These are phyloP conservation scores for Caenorhabditis sp. DNA, from an alignment of 2,888 invertebrate species.

Conservation along the genomic window DNA sequence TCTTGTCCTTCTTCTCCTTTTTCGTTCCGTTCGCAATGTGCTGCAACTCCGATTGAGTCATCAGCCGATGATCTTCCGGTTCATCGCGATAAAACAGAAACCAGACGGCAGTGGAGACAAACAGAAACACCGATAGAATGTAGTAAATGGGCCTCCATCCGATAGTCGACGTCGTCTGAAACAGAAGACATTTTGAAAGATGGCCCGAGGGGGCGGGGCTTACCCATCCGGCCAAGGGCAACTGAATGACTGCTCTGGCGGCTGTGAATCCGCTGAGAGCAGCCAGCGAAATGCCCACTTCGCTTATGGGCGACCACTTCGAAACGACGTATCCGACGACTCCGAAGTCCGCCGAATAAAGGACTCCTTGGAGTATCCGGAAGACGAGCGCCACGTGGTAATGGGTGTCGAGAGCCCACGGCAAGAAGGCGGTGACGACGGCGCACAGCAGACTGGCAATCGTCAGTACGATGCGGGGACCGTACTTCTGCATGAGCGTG, in stretches of 20 bases:
- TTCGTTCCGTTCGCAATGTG: constrained; percentile 30
- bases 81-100: constrained; percentile 50
- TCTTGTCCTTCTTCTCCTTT: constrained; percentile 24
- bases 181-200: background rate
- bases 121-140: constrained; percentile 48
- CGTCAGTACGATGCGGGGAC: constrained; percentile 49
- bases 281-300: constrained; percentile 54
- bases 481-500: constrained; percentile 53
- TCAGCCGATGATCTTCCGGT: constrained; percentile 39
- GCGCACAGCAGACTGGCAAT: constrained; percentile 51
- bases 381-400: constrained; percentile 56
- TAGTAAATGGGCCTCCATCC: constrained; percentile 64
- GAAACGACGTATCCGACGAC: constrained; percentile 60
- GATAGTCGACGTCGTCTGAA: constrained; percentile 51
- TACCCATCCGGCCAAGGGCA: constrained; percentile 63
- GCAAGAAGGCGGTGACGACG: constrained; percentile 51
- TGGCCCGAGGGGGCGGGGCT: background rate
- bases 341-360: constrained; percentile 63
- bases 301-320: constrained; percentile 57
- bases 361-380: constrained; percentile 58
- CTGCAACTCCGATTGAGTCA: constrained; percentile 34
- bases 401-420: constrained; percentile 57
- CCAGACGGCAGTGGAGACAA: constrained; percentile 38
- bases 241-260: constrained; percentile 55
- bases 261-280: constrained; percentile 60